Evolutionary conservation across 2,888 invertebrate species (phyloP).

Genomic region (Erebia ligea): DNA sequence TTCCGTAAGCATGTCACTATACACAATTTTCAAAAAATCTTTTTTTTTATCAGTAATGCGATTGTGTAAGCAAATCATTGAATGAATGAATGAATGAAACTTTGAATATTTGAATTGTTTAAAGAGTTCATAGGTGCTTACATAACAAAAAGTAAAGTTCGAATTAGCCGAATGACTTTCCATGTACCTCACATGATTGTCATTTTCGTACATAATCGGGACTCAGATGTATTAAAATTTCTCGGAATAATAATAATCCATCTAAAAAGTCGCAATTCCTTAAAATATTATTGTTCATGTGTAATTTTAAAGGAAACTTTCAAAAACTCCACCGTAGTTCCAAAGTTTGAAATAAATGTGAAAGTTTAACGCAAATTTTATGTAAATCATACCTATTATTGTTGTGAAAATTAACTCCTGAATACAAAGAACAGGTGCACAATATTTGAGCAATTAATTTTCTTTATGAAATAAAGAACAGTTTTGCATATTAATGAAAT

Average conservation of each 20-base stretch:
- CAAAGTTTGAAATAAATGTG: slow-evolving; percentile 4
- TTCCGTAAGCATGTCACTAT: too few relatives aligned
- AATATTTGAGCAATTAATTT: background rate
- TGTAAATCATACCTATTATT: slow-evolving; percentile 5
- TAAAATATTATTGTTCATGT: background rate
- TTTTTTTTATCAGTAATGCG: too few relatives aligned
- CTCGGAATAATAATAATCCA: background rate
- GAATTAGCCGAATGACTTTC: too few relatives aligned
- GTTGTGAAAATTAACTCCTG: background rate
- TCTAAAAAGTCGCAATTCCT: background rate
- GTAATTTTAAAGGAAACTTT: background rate
- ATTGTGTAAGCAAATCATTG: too few relatives aligned
- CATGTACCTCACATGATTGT: too few relatives aligned
- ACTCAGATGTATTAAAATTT: background rate
- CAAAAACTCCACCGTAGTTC: background rate
- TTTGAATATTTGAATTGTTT: too few relatives aligned
- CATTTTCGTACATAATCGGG: too few relatives aligned
- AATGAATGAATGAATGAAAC: too few relatives aligned
- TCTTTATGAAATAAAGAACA: background rate
- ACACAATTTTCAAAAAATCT: too few relatives aligned
- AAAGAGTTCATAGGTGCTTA: too few relatives aligned
- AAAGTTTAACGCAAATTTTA: slow-evolving; percentile 1
- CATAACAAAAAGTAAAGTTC: too few relatives aligned
- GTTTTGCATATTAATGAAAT: background rate
- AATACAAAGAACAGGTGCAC: background rate